phyloP scores from a whole-genome alignment of 2,113 vertebrate genomes.

The Xenus cinereus region DNA sequence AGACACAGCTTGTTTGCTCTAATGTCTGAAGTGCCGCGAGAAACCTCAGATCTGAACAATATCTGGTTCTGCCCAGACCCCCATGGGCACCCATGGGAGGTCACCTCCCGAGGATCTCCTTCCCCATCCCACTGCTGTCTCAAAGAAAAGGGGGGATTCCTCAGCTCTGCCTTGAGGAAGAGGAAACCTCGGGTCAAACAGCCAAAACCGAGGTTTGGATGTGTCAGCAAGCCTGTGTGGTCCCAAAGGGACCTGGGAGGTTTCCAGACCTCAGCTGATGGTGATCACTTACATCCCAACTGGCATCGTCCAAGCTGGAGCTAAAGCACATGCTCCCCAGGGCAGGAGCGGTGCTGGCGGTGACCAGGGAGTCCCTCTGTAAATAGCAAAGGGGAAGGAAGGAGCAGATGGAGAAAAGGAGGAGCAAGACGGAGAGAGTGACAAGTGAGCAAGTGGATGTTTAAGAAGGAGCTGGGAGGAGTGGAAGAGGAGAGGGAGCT shows the following conservation, averaged over 20 bases:
- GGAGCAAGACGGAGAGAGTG: neutral
- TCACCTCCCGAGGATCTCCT: neutral
- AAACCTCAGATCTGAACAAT: neutral
- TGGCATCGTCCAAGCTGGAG: neutral
- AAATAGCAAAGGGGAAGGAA: neutral
- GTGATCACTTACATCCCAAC: neutral
- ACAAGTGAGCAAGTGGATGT: neutral
- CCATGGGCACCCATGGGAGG: neutral
- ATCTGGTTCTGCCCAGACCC: neutral
- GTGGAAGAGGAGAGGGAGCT: conserved; percentile 8
- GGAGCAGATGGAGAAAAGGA: conserved; percentile 46
- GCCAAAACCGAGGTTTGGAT: neutral
- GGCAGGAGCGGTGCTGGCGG: neutral
- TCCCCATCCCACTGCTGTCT: neutral
- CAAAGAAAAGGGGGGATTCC: neutral
- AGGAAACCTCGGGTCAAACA: rapidly evolving
- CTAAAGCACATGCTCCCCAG: neutral
- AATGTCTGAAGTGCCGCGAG: neutral
- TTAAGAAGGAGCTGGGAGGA: conserved; percentile 4
- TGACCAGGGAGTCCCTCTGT: neutral
- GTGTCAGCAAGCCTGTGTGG: neutral
- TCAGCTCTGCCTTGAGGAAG: neutral
- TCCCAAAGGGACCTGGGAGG: neutral
- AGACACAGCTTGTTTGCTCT: conserved; percentile 17
- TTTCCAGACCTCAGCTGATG: neutral